phyloP scores from a whole-genome alignment of 2,113 vertebrate genomes.

The Hypocryptadius cinnamomeus region DNA sequence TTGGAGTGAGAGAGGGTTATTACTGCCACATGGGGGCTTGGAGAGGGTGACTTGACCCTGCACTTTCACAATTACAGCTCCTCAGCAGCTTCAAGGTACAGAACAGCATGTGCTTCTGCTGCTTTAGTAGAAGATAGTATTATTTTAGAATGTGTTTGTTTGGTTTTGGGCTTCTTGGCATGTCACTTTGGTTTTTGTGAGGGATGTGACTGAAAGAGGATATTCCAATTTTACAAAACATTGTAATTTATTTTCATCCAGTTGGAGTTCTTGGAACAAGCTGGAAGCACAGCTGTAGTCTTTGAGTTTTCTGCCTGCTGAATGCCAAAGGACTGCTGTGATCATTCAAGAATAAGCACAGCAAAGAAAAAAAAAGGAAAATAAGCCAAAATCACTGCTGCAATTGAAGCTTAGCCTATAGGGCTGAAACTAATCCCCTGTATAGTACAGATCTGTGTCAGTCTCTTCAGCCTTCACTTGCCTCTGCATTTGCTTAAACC shows the following conservation, averaged over 20 bases:
- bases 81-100: neutral
- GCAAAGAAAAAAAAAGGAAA: neutral
- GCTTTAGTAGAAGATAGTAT: neutral
- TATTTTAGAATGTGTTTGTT: slow-evolving; percentile 31
- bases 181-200: neutral
- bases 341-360: neutral
- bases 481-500: neutral
- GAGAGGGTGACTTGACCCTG: neutral
- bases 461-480: neutral
- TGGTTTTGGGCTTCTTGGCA: slow-evolving; percentile 22
- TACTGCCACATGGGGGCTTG: neutral
- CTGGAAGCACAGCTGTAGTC: slow-evolving; percentile 39
- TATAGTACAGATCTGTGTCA: neutral
- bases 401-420: neutral
- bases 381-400: neutral
- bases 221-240: slow-evolving; percentile 5
- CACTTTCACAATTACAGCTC: neutral
- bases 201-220: neutral
- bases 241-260: slow-evolving; percentile 23
- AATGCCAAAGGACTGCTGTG: neutral
- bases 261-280: slow-evolving; percentile 20
- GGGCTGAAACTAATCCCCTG: neutral
- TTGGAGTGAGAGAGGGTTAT: neutral
- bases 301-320: slow-evolving; percentile 12
- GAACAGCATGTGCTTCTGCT: slow-evolving; percentile 6